A percentile compares a stretch with the other conserved stretches of the same genome.
Evolutionary conservation across 2,797 vertebrate species (phyloP).

Genomic region (Eurystomus glaucurus): DNA sequence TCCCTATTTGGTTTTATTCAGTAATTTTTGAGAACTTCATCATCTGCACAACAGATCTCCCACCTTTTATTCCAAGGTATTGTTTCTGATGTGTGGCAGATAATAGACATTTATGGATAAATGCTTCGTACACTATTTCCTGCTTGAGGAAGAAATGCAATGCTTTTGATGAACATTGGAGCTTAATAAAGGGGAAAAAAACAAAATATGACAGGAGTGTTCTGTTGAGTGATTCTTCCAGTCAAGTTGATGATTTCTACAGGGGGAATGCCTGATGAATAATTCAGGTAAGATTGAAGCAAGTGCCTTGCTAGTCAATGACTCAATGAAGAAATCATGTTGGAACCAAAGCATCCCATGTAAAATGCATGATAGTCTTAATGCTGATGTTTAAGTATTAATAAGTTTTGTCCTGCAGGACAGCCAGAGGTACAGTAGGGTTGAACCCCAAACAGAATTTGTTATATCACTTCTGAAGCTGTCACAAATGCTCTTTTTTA

Average conservation of each 20-base stretch:
- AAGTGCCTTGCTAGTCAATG: conserved; percentile 59
- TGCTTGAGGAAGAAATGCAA: conserved; percentile 1
- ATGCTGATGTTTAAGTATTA: conserved; percentile 82
- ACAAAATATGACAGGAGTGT: conserved; percentile 61
- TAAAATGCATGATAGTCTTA: conserved; percentile 84
- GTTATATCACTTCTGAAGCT: conserved; percentile 59
- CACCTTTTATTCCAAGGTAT: background rate
- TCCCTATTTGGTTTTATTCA: background rate
- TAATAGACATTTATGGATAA: conserved; percentile 11
- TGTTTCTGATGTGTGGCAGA: background rate
- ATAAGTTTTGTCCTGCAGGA: conserved; percentile 62
- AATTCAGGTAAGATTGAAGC: conserved; percentile 71
- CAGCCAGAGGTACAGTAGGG: conserved; percentile 43
- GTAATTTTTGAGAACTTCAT: conserved; percentile 11
- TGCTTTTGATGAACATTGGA: conserved; percentile 46
- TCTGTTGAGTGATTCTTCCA: conserved; percentile 67
- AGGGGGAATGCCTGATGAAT: conserved; percentile 68
- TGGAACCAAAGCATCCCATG: conserved; percentile 72
- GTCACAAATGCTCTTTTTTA: conserved; percentile 59
- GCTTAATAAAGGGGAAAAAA: conserved; percentile 58
- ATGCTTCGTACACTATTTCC: conserved; percentile 41
- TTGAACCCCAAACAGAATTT: conserved; percentile 48
- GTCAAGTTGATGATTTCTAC: conserved; percentile 71
- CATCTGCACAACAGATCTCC: background rate
- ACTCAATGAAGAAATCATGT: conserved; percentile 73